Evolutionary conservation across 2,888 invertebrate species (phyloP).

Genomic region (Keiferia lycopersicella): DNA sequence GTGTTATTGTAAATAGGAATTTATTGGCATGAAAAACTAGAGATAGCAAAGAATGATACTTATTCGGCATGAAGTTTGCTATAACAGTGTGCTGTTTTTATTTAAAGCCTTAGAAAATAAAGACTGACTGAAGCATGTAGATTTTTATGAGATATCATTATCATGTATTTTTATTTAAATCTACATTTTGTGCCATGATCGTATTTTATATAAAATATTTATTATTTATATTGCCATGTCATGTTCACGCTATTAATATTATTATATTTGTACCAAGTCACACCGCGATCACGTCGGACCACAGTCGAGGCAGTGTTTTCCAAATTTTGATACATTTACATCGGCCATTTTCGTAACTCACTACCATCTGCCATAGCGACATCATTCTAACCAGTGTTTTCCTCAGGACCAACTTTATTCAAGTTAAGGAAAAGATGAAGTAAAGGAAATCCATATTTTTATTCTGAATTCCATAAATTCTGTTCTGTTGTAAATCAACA

Average conservation of each 20-base stretch:
- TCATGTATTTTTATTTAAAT: constrained; percentile 24
- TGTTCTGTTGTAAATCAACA: not conserved
- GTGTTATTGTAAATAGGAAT: not conserved
- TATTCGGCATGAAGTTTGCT: constrained; percentile 48
- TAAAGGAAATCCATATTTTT: not conserved
- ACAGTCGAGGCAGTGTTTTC: constrained; percentile 61
- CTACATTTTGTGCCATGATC: constrained; percentile 22
- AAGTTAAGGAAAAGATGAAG: too few relatives aligned
- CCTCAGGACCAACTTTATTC: constrained; percentile 45
- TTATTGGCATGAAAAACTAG: constrained; percentile 46
- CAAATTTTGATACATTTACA: constrained; percentile 50
- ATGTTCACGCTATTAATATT: constrained; percentile 22
- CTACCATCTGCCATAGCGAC: constrained; percentile 46
- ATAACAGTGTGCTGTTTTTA: constrained; percentile 44
- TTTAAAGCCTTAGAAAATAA: constrained; percentile 32
- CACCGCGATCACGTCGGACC: constrained; percentile 52
- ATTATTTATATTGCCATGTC: constrained; percentile 40
- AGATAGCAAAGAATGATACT: constrained; percentile 39
- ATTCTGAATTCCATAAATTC: not conserved
- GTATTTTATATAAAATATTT: constrained; percentile 19
- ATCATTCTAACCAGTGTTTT: constrained; percentile 37
- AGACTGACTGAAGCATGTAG: constrained; percentile 72
- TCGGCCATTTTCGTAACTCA: constrained; percentile 26
- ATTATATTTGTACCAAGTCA: constrained; percentile 41
- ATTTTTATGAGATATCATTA: constrained; percentile 31